A percentile compares a stretch with the other conserved stretches of the same genome.
phyloP scores from a whole-genome alignment of 2,888 invertebrate species.

The Tridacna crocea region DNA sequence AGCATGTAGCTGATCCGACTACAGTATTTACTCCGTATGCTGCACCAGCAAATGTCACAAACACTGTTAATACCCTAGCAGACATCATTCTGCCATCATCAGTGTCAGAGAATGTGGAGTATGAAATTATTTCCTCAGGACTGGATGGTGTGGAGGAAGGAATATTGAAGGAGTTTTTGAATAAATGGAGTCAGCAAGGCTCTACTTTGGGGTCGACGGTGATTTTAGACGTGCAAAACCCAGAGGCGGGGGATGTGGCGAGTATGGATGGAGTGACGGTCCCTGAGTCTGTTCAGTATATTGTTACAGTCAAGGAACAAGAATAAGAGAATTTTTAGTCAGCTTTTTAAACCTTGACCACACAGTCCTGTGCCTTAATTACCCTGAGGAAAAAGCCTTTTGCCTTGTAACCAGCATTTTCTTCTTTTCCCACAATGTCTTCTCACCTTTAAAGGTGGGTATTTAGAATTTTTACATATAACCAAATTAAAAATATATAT shows the following conservation, averaged over 20 bases:
- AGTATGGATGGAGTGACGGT: background rate
- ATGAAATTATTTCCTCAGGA: conserved; percentile 16
- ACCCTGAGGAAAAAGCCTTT: background rate
- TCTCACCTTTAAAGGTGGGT: too few species aligned
- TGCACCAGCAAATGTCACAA: background rate
- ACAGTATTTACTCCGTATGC: background rate
- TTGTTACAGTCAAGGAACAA: conserved; percentile 23
- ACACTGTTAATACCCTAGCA: background rate
- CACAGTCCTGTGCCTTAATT: background rate
- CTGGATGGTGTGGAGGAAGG: conserved; percentile 19
- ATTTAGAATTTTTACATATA: too few species aligned
- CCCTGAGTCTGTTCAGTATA: conserved; percentile 18
- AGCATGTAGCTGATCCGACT: background rate
- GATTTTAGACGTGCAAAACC: conserved; percentile 20
- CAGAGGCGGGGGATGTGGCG: background rate
- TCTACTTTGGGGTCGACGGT: background rate
- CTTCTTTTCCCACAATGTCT: background rate
- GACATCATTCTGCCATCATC: conserved; percentile 9
- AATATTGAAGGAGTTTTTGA: conserved; percentile 18
- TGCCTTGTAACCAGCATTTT: background rate
- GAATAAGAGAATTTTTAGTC: background rate
- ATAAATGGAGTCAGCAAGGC: conserved; percentile 17
- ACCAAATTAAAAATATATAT: too few species aligned
- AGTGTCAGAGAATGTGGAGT: conserved; percentile 9
- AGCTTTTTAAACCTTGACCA: background rate